phyloP scores from a whole-genome alignment of 2,797 vertebrate genomes.

The Ctenochaetus hawaiiensis region DNA sequence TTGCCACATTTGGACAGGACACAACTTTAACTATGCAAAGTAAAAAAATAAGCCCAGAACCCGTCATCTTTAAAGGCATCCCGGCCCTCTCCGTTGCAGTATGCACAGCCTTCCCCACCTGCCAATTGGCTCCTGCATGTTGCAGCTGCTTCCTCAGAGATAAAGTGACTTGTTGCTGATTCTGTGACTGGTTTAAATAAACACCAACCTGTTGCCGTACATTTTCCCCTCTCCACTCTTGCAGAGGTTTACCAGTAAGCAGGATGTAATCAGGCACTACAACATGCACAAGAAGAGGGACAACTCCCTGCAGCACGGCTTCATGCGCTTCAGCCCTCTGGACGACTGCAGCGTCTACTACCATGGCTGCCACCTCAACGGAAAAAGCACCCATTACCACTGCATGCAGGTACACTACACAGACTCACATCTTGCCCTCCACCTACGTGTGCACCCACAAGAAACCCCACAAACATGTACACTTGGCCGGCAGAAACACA shows the following conservation, averaged over 20 bases:
- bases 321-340: slow-evolving; percentile 99
- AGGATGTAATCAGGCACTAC: slow-evolving; percentile 99
- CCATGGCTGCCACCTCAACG: slow-evolving; percentile 98
- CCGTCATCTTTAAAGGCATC: slow-evolving; percentile 72
- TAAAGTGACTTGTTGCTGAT: slow-evolving; percentile 86
- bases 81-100: slow-evolving; percentile 64
- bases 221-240: slow-evolving; percentile 65
- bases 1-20: slow-evolving; percentile 62
- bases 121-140: slow-evolving; percentile 81
- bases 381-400: slow-evolving; percentile 99
- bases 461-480: slow-evolving; percentile 42
- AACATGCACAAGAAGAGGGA: slow-evolving; percentile 99
- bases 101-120: slow-evolving; percentile 64
- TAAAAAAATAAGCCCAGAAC: slow-evolving; percentile 75
- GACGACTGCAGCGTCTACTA: slow-evolving; percentile 99
- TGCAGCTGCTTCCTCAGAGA: slow-evolving; percentile 86
- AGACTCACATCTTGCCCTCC: slow-evolving; percentile 28
- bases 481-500: slow-evolving; percentile 16
- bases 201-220: slow-evolving; percentile 84
- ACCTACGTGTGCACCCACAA: slow-evolving; percentile 45
- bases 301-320: slow-evolving; percentile 99
- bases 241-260: slow-evolving; percentile 99
- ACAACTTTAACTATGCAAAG: slow-evolving; percentile 67
- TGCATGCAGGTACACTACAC: slow-evolving; percentile 96
- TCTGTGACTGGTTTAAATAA: slow-evolving; percentile 82